Base-by-base conservation (phyloP, 2,113 vertebrate species). In the Meles meles region DNA sequence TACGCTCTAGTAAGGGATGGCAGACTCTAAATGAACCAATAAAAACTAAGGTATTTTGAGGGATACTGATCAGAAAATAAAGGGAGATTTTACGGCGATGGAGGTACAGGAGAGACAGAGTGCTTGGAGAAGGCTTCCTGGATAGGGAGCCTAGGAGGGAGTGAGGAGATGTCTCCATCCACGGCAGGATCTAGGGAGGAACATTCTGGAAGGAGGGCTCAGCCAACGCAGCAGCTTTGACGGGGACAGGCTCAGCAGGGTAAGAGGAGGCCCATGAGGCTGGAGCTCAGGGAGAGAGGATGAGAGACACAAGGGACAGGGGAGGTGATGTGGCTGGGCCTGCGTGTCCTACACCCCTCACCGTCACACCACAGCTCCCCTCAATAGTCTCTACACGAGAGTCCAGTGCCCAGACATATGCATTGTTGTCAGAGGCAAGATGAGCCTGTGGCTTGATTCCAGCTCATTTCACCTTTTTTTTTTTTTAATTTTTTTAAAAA, bases 391-490 rank as follows among this genome's bases (percentile, higher is more conserved):
- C 20, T 14, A 3, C 13, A 7, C 80, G 0, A 0, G 91, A 79
- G 23, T 77, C 90, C 52, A 55, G 31, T 84, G 74, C 37, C 42
- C 7, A 29, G 80, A 52, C 96, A 82, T 90, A 61, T 55, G 93
- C 37, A 74, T 82, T 2, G 3, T 90, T 88, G 84, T 96, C 96
- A 94, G 79, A 80, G 15, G 47, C 61, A 20, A 93, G 96, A 84
- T 4, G 44, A 81, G 96, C 84, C 42, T 5, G 3, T 90, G 97
- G 97, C 97, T 49, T 37, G n/a, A 31, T 95, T 95, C 96, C 97
- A 98, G 91, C 88, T 97, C 93, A 76, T 87, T 34, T 89, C 93
- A 52, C 77, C 1, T 23, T 90, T 71, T 93, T 67, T 57, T 57
- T 20, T 17, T 21, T 6, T 52, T 13, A 52, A 47, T 57, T 57